phyloP scores from a whole-genome alignment of 2,888 invertebrate genomes.

The Erynnis tages region DNA sequence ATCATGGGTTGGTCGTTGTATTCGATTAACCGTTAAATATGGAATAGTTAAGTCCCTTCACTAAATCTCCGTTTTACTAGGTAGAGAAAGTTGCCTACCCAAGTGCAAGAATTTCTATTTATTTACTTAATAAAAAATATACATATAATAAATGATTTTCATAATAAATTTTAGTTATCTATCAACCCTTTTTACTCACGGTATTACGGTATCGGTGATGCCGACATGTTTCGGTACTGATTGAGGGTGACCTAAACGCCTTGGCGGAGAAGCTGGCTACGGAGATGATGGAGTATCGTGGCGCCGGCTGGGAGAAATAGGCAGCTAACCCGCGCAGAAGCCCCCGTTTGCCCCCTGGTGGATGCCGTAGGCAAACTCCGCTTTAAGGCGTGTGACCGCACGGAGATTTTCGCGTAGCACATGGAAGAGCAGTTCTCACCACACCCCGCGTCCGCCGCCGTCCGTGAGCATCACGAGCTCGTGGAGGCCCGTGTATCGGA shows the following conservation, averaged over 20 bases:
- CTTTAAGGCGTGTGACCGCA: background rate
- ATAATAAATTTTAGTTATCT: too few species aligned
- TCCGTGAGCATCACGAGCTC: background rate
- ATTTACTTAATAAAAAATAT: too few species aligned
- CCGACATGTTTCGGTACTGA: too few species aligned
- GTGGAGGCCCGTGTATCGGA: background rate
- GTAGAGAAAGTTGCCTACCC: too few species aligned
- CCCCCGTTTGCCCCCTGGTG: background rate
- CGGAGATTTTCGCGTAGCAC: background rate
- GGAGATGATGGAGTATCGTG: slow-evolving; percentile 1
- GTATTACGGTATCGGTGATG: too few species aligned
- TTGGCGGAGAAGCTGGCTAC: background rate
- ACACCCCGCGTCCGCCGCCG: background rate
- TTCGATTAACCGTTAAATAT: too few species aligned
- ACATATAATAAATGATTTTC: too few species aligned
- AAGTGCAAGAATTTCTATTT: too few species aligned
- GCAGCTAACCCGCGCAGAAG: background rate
- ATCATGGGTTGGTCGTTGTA: too few species aligned
- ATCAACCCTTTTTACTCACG: too few species aligned
- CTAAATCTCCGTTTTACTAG: too few species aligned
- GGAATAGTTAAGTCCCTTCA: too few species aligned
- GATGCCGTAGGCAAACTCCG: background rate
- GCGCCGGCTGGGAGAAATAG: background rate
- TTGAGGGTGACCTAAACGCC: background rate
- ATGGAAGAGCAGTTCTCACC: slow-evolving; percentile 1